Evolutionary conservation across 2,113 vertebrate genomes (phyloP), one percentile per base, ranked within the genome.

Genomic region (Grus americana): DNA sequence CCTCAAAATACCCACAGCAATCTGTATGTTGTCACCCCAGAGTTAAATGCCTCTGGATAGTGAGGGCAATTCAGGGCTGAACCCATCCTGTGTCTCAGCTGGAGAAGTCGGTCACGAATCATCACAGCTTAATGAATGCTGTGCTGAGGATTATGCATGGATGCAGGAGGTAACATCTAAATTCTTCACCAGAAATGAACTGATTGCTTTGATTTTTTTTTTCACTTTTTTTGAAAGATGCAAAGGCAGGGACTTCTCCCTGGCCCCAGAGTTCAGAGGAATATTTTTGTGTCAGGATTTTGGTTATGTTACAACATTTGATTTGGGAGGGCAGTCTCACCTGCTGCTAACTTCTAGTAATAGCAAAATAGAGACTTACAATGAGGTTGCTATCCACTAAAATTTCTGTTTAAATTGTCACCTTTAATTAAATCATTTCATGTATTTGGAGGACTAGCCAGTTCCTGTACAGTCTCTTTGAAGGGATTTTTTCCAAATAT

Each of bases 391-490:
- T 92, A 44, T 75, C 92, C 90, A 89, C 57, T 58, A 80, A 87
- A 96, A 90, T 76, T 49, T 80, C 70, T 82, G 34, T 91, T 95
- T 76, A 65, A 50, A 90, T 95, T 97, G 98, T 97, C 97, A 92
- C 74, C 82, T 96, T 95, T 93, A 97, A 98, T 98, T 97, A 97
- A 97, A 96, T 97, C 93, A 86, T 83, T 90, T 46, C 40, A 34
- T 92, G 81, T 88, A 81, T 93, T 91, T 96, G 93, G 93, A 97
- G 91, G 92, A 92, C 91, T 95, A 82, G 79, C 92, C 95, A 87
- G 88, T 92, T 94, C 54, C 57, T 59, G 73, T 58, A 87, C 87
- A 94, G 61, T 50, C 32, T 29, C 38, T 96, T 65, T 29, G 79
- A 90, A 97, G 82, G 80, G 92, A 85, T 86, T 73, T 52, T 97